Conservation (phyloP, 2,888 invertebrate genomes). For the Idaea aversata region DNA sequence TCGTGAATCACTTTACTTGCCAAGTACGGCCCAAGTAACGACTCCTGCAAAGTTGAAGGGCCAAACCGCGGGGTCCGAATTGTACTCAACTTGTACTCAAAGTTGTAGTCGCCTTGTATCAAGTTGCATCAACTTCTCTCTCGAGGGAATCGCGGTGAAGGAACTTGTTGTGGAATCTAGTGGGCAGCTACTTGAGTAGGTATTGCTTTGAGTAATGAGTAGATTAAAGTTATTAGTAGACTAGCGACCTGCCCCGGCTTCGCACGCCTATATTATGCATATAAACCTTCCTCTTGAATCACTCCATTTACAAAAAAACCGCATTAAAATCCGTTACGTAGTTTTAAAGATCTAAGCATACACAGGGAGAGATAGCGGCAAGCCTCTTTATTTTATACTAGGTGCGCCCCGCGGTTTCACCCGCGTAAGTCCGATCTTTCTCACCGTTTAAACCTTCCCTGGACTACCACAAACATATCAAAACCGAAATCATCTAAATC, state of each 20-base stretch:
- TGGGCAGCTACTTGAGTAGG: background rate
- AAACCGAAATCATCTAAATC: too few relatives aligned
- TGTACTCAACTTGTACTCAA: background rate
- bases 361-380: too few relatives aligned
- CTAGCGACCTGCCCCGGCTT: background rate
- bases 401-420: too few relatives aligned
- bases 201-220: background rate
- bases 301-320: too few relatives aligned
- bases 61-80: background rate
- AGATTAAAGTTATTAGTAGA: background rate
- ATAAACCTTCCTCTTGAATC: too few relatives aligned
- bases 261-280: too few relatives aligned
- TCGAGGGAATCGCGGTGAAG: background rate
- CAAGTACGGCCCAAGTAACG: background rate
- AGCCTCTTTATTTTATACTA: too few relatives aligned
- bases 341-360: too few relatives aligned
- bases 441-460: too few relatives aligned
- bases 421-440: too few relatives aligned
- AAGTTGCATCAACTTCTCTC: background rate
- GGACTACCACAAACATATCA: too few relatives aligned
- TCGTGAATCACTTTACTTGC: background rate
- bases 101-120: background rate
- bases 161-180: background rate
- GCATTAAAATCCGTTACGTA: too few relatives aligned
- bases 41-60: background rate